Evolutionary conservation across 2,888 invertebrate species (phyloP), one percentile per base, ranked within the genome.

Genomic region (Nemurella pictetii): DNA sequence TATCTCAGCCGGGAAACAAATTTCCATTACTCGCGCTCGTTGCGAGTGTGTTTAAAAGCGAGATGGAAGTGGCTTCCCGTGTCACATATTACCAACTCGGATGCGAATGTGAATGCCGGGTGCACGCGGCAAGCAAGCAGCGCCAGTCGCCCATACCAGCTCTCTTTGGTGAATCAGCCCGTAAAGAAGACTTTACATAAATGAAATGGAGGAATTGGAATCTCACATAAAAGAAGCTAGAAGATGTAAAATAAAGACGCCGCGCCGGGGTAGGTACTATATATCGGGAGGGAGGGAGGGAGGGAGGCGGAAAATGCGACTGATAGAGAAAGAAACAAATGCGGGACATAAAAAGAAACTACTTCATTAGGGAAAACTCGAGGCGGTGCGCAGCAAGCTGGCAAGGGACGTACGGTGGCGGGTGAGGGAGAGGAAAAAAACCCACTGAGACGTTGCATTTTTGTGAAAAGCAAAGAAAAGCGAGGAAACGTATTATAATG

Each of bases 331-430:
- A 84, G 86, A 85, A 83, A 81, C 35, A 85, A 55, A 30, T 4
- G 25, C 20, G 83, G 85, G 30, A 74, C 85, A 73, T 77, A 72
- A 80, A 84, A 82, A 82, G 82, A 82, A 85, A 83, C 85, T 85
- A 83, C 85, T 86, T 86, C 86, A 86, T 86, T 86, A 86, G 86
- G 82, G 85, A 78, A 85, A 84, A 85, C 84, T 81, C 32, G 78
- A 55, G 55, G 55, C 35, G 35, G 35, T 7, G 20, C 3, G 55
- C 9, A 20, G 55, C 15, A 81, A 80, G 35, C 36, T 28, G 55
- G 74, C 27, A 55, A 26, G 27, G 72, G 29, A 78, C 78, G 12
- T 55, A 74, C 29, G 80, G 0, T 12, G n/a, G 20, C 55, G 55
- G n/a, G 20, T 15, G 35, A 35, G 12, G 35, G 55, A n/a, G 81